A percentile compares a stretch with the other conserved stretches of the same genome.
Evolutionary conservation across 2,888 invertebrate genomes (phyloP).

Genomic region (Nowickia ferox): DNA sequence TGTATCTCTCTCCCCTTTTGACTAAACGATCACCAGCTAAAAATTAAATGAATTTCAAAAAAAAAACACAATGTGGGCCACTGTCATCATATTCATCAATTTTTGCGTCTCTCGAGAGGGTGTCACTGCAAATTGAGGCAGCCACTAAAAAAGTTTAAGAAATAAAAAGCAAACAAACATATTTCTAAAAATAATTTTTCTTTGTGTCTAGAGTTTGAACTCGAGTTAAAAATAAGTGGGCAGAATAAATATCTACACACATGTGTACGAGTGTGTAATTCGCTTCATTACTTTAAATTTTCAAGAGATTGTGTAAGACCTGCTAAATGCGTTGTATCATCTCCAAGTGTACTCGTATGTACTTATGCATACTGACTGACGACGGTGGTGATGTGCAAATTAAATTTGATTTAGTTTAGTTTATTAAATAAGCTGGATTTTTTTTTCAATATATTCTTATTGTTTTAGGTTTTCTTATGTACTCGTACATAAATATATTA

Average conservation of each 20-base stretch:
- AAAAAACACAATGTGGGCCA: slow-evolving; percentile 53
- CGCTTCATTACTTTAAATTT: neutral
- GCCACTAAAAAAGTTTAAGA: neutral
- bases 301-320: slow-evolving; percentile 10
- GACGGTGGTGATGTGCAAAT: slow-evolving; percentile 50
- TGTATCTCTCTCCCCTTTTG: slow-evolving; percentile 7
- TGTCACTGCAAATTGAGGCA: slow-evolving; percentile 46
- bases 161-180: neutral
- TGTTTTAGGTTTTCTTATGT: slow-evolving; percentile 42
- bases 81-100: slow-evolving; percentile 60
- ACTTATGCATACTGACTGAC: slow-evolving; percentile 3
- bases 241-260: neutral
- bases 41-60: slow-evolving; percentile 1
- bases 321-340: slow-evolving; percentile 9
- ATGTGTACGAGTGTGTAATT: neutral
- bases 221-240: slow-evolving; percentile 39
- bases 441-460: slow-evolving; percentile 5
- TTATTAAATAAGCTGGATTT: slow-evolving; percentile 63
- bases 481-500: neutral
- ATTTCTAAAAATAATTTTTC: slow-evolving; percentile 62
- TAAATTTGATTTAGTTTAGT: slow-evolving; percentile 68
- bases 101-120: slow-evolving; percentile 46
- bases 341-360: slow-evolving; percentile 14
- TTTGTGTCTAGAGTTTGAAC: slow-evolving; percentile 47
- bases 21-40: neutral